Base-by-base conservation (phyloP, 2,113 vertebrate genomes). In the Pseudorasbora parva region DNA sequence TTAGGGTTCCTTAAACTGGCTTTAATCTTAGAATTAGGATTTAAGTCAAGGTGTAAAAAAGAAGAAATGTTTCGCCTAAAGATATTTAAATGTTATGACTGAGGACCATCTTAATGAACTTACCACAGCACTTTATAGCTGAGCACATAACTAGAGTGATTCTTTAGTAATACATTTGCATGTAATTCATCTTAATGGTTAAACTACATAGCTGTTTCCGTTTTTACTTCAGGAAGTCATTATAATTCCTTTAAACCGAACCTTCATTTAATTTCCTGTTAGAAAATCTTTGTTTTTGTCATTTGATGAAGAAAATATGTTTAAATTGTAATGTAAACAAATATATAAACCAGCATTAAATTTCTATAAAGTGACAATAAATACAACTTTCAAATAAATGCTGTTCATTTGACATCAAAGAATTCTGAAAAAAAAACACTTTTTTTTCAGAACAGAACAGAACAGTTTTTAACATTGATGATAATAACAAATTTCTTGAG, bases 1-100 rank as follows among this genome's bases (percentile, higher is more conserved):
- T 94, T 94, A 94, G 91, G 89, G 89, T 93, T 93, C 88, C 90
- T 89, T 92, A 93, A 93, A 93, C 89, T 91, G 88, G 92, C 92
- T 92, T 93, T 92, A 93, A 80, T 92, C 88, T 90, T 91, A 87
- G 86, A 92, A 93, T 92, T 91, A 93, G 86, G 88, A 88, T 91
- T 93, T 92, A 89, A 92, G 87, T 91, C 88, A 91, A 93, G 91
- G 91, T 92, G 90, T 88, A 85, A 84, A 84, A 83, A 62, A 51
- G 79, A 86, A 83, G 87, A 66, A 59, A 86, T 82, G 77, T 91
- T 91, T 90, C 66, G 92, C 93, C 92, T 89, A 87, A 86, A 93
- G 92, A 84, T 87, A 92, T 92, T 90, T 90, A 89, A 91, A 86
- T 84, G 83, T 85, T 87, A 89, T 83, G 60, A 92, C 86, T 82